phyloP scores from a whole-genome alignment of 2,797 vertebrate species.

The Gorsachius magnificus region DNA sequence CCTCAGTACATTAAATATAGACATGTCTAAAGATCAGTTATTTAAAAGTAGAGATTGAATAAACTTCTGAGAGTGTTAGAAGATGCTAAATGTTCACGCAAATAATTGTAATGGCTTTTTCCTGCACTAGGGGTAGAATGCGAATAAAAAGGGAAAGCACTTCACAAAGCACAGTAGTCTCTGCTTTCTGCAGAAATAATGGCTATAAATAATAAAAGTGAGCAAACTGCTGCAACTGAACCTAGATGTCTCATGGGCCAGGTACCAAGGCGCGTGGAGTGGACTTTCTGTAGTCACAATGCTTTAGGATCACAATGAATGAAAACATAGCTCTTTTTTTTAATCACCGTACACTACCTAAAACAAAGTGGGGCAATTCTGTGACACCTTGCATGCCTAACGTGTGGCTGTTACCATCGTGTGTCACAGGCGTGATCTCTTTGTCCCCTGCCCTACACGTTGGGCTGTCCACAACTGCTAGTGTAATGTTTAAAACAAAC shows the following conservation, averaged over 20 bases:
- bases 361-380: neutral
- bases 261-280: neutral
- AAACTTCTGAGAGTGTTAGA: neutral
- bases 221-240: neutral
- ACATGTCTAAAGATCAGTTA: neutral
- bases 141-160: neutral
- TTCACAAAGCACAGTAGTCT: neutral
- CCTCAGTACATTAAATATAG: neutral
- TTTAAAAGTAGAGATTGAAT: neutral
- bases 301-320: neutral
- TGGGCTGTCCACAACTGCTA: neutral
- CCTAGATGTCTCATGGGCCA: fast-evolving
- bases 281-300: neutral
- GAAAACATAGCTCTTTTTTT: neutral
- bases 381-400: neutral
- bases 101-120: neutral
- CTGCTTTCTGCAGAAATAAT: neutral
- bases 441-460: fast-evolving
- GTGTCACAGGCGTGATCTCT: neutral
- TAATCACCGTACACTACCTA: fast-evolving
- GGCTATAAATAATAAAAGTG: neutral
- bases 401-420: fast-evolving
- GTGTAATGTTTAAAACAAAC: neutral
- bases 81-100: neutral
- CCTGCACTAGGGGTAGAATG: neutral